Conservation (phyloP, 1,140 invertebrate species). For the Luehdorfia chinensis region DNA sequence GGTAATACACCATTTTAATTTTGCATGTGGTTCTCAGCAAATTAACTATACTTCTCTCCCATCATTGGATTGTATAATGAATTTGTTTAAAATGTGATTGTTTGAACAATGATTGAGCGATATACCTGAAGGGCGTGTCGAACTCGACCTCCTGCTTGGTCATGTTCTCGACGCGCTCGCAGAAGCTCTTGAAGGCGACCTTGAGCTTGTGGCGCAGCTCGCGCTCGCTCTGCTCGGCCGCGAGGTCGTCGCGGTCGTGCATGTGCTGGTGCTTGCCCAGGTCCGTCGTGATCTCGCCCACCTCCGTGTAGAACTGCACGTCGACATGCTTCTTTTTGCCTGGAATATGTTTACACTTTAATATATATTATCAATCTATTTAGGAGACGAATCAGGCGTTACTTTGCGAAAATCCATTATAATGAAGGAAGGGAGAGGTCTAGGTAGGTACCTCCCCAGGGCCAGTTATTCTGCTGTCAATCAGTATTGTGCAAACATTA, state of each 20-base stretch:
- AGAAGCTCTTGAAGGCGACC: constrained; percentile 98
- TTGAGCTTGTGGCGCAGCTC: constrained; percentile 98
- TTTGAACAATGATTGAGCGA: too few species aligned
- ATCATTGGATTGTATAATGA: too few species aligned
- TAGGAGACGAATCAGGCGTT: too few species aligned
- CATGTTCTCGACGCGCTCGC: constrained; percentile 97
- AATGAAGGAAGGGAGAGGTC: not conserved
- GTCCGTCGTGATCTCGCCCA: constrained; percentile 99
- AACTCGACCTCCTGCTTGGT: constrained; percentile 99
- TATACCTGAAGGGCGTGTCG: constrained; percentile 93
- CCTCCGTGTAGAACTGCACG: constrained; percentile 99
- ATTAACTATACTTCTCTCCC: too few species aligned
- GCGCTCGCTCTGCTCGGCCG: constrained; percentile 98
- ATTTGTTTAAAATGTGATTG: too few species aligned
- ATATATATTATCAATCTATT: not conserved
- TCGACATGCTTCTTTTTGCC: constrained; percentile 98
- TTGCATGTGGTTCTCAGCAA: too few species aligned
- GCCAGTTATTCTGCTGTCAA: too few species aligned
- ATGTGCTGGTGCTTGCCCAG: constrained; percentile 99
- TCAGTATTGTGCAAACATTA: too few species aligned
- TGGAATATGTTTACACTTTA: constrained; percentile 30
- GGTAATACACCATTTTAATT: too few species aligned
- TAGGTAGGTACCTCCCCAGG: too few species aligned
- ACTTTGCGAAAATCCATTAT: too few species aligned
- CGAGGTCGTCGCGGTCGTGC: constrained; percentile 99